Base-by-base conservation (phyloP, 2,888 invertebrate species). In the Melieria picta region DNA sequence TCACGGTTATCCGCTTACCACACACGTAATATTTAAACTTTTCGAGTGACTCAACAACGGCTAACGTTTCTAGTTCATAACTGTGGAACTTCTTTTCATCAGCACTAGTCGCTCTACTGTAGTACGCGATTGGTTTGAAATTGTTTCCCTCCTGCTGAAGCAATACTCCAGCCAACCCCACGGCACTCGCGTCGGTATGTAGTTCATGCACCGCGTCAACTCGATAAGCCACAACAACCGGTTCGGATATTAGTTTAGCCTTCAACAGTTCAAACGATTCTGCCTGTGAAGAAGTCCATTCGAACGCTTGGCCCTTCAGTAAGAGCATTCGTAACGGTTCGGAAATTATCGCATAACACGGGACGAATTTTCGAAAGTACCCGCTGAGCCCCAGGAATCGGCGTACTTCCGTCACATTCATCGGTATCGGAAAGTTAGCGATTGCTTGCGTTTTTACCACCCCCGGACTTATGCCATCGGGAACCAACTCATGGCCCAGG, bases 1-100 rank as follows among this genome's bases (percentile, higher is more conserved):
- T 30, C 30, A 30, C 30, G 30, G 30, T 30, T 30, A 30, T 30
- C 30, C 30, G 30, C 42, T 72, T 76, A 16, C 77, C 77, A 43
- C 74, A 57, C 3, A 79, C 48, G 66, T 77, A 79, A n/a, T 73
- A 72, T 46, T 72, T 52, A 60, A 78, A 76, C 13, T 71, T 64
- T 13, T 72, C 67, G 11, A 76, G 11, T 10, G n/a, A n/a, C 60
- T 76, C 74, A 7, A 78, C 74, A 7, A 76, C 75, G 7, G 77
- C 75, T 46, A 75, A 45, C 0, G 73, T 65, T 50, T 73, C 70
- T 13, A 78, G 68, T 73, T 71, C 75, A 13, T 68, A 72, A 10
- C 63, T 68, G 45, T 68, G 72, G 50, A 48, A 64, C 30, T 69
- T 72, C 10, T 62, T 9, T 30, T 75, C 72, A 11, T 16, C 48